Base-by-base conservation (phyloP, 2,113 vertebrate genomes). In the Lonchura striata region DNA sequence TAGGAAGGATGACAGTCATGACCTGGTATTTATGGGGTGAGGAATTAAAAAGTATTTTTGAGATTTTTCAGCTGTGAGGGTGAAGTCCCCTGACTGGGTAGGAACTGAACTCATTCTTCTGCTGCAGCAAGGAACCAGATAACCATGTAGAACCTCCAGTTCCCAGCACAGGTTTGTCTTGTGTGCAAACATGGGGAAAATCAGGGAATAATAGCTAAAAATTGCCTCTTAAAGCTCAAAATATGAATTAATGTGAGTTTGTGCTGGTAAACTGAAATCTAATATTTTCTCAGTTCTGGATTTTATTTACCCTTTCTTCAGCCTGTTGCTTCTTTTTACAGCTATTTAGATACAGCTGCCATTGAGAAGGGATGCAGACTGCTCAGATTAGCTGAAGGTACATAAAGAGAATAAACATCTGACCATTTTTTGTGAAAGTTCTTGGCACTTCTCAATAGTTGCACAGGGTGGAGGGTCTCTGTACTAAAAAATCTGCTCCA, bases 81-180 rank as follows among this genome's bases (percentile, higher is more conserved):
- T 28, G 8, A 78, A 49, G 27, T 35, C 4, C 2, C 1, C 7
- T 5, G 2, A 8, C 1, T 4, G 30, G 19, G 9, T 8, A 69
- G 13, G 54, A 57, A 46, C 13, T 31, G 20, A 10, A 15, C 7
- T 68, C 0, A 0, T 23, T 60, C 14, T 41, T 50, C 59, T 60
- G 10, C 37, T 33, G 31, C 30, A 80, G 11, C 11, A 65, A 78
- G 61, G 24, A 78, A 31, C 13, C 11, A 41, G 37, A 57, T 3
- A 15, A 42, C 8, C 46, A 23, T 14, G 15, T 7, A 16, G 8
- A 35, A 8, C 4, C 33, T 47, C 19, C 33, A 72, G 3, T 22
- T 22, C 41, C 2, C 30, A 69, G 23, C 6, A 77, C 15, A 61
- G 19, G 8, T 28, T 86, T 17, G 6, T 74, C 46, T 37, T 69